Base-by-base conservation (phyloP, 1,140 invertebrate genomes). In the Pseudomyrmex gracilis region DNA sequence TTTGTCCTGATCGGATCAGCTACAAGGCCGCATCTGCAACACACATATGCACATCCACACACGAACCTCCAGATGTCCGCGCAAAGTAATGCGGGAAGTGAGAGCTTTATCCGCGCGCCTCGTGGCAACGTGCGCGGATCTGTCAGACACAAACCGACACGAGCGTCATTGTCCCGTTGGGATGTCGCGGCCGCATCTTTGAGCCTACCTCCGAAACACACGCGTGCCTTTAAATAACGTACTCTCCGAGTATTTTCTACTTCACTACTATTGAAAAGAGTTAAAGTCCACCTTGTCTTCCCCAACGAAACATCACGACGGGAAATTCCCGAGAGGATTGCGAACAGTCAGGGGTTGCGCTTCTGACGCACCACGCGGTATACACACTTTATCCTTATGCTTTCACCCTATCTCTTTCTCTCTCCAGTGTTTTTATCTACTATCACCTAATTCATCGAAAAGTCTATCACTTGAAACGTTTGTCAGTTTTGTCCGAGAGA, bases 11-110 rank as follows among this genome's bases (percentile, higher is more conserved):
- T 67, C 71, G 67, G 24, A 82, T 83, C 80, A 87, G 76, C 76
- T 66, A 84, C 73, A 55, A 82, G 88, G 64, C 86, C 84, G 87
- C 88, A 90, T 90, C 88, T 90, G 88, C 24, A 90, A 90, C 73
- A 88, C 85, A 86, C 80, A 86, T 60, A 78, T 82, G 66, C 87
- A 87, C 86, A 85, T 43, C 51, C 77, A 83, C 87, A 74, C 87
- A 86, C 74, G 55, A 84, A 83, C 57, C 60, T 80, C 53, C 66
- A 73, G 85, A 55, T 71, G 47, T 77, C 53, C 66, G 80, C 87
- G 87, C 63, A 20, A 58, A 43, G 45, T 12, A 24, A 70, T 73
- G 73, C 67, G 84, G 17, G 51, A 47, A 22, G 64, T 5, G 47
- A 78, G 64, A 43, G 80, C 15, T 20, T 80, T 86, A 67, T 61